Evolutionary conservation across 2,113 vertebrate species (phyloP).

Genomic region (Oreochromis spilurus): DNA sequence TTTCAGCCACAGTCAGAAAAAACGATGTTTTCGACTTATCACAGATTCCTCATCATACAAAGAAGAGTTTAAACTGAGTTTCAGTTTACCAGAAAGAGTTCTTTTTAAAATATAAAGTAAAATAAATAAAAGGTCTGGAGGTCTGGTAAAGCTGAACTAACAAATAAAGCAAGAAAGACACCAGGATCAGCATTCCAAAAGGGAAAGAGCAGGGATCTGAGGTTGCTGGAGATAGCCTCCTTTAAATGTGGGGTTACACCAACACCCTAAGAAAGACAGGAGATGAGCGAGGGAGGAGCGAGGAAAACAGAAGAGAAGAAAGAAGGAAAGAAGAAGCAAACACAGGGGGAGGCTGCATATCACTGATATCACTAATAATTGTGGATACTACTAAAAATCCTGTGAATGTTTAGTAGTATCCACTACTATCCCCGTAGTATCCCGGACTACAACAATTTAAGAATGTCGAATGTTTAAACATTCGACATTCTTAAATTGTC

Average conservation of each 20-base stretch:
- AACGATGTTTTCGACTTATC: fast-evolving
- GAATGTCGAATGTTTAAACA: no score
- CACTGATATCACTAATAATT: neutral
- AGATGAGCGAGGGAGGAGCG: fast-evolving
- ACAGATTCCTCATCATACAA: neutral
- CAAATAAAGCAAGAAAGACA: neutral
- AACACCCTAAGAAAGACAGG: neutral
- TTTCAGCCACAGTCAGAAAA: neutral
- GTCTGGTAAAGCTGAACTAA: neutral
- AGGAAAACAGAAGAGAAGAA: neutral
- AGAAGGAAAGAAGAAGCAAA: neutral
- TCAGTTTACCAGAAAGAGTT: neutral
- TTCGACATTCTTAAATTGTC: neutral
- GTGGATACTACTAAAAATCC: neutral
- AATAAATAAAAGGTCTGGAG: neutral
- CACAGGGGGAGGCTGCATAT: neutral
- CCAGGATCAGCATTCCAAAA: neutral
- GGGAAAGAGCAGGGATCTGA: neutral
- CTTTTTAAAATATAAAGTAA: neutral
- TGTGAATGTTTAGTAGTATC: neutral
- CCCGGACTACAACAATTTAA: neutral
- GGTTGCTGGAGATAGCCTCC: neutral
- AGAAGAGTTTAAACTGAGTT: neutral
- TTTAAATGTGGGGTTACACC: neutral
- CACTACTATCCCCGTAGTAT: neutral